Conservation (phyloP, 2,888 invertebrate species). For the Rhagium mordax region DNA sequence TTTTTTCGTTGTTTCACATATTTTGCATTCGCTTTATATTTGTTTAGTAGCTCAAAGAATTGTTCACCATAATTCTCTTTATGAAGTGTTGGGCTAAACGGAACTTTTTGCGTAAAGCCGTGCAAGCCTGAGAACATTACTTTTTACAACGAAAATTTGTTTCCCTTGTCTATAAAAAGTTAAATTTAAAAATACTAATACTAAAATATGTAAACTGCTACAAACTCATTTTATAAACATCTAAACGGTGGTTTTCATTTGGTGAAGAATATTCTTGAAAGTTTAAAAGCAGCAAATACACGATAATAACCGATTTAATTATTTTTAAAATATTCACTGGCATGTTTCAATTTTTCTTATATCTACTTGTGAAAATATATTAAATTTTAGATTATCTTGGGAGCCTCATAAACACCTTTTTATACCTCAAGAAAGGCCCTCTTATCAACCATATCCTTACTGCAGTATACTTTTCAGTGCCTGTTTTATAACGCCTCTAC, state of each 20-base stretch:
- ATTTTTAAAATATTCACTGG: constrained; percentile 54
- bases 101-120: no score
- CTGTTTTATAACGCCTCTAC: constrained; percentile 26
- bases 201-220: not conserved
- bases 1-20: no score
- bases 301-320: constrained; percentile 52
- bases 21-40: no score
- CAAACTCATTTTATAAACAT: not conserved
- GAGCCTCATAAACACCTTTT: constrained; percentile 42
- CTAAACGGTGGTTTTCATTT: constrained; percentile 17
- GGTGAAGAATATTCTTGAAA: not conserved
- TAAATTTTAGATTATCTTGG: constrained; percentile 49
- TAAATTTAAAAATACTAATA: constrained; percentile 10
- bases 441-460: constrained; percentile 29
- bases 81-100: no score
- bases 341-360: constrained; percentile 51
- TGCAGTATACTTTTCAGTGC: constrained; percentile 26
- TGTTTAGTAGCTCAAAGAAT: no score
- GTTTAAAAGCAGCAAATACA: constrained; percentile 42
- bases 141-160: no score
- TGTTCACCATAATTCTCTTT: no score
- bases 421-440: constrained; percentile 28
- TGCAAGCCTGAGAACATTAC: no score
- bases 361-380: constrained; percentile 48
- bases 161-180: not conserved